A percentile compares a stretch with the other conserved stretches of the same genome.
phyloP scores from a whole-genome alignment of 1,140 invertebrate genomes.

The Macrobrachium nipponense region DNA sequence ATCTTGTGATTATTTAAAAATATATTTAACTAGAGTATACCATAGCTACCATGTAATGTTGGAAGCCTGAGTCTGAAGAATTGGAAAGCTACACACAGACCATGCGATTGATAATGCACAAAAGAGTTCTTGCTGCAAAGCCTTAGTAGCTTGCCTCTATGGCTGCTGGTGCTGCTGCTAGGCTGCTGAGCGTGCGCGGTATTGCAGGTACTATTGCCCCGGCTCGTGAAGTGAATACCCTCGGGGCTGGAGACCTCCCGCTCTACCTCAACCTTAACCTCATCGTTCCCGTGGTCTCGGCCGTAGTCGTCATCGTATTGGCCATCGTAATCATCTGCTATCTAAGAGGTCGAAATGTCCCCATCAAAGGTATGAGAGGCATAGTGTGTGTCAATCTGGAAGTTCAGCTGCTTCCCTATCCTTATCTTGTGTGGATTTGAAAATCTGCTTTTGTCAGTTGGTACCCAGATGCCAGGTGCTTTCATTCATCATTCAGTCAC shows the following conservation, averaged over 20 bases:
- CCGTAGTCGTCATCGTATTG: conserved; percentile 89
- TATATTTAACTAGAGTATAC: too few species aligned
- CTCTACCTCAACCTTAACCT: conserved; percentile 83
- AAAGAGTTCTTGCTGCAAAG: conserved; percentile 18
- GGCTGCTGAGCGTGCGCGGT: conserved; percentile 56
- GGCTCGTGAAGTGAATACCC: conserved; percentile 83
- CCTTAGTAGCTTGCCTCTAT: conserved; percentile 43
- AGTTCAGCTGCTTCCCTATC: conserved; percentile 60
- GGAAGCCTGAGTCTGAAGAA: too few species aligned
- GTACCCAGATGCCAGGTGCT: too few species aligned
- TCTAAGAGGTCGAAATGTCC: conserved; percentile 71
- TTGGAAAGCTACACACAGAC: not conserved
- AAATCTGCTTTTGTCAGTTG: too few species aligned
- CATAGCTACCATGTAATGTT: not conserved
- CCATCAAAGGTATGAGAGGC: conserved; percentile 61
- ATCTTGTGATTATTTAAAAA: too few species aligned
- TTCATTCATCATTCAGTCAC: too few species aligned
- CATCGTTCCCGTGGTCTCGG: conserved; percentile 92
- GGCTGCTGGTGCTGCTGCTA: conserved; percentile 17
- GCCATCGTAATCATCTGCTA: conserved; percentile 92
- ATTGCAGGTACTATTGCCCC: conserved; percentile 90
- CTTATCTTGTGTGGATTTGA: conserved; percentile 49
- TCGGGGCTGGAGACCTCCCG: conserved; percentile 64
- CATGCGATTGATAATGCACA: conserved; percentile 23
- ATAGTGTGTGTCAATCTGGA: conserved; percentile 66